Evolutionary conservation across 2,888 invertebrate species (phyloP).

Genomic region (Seira musarum): DNA sequence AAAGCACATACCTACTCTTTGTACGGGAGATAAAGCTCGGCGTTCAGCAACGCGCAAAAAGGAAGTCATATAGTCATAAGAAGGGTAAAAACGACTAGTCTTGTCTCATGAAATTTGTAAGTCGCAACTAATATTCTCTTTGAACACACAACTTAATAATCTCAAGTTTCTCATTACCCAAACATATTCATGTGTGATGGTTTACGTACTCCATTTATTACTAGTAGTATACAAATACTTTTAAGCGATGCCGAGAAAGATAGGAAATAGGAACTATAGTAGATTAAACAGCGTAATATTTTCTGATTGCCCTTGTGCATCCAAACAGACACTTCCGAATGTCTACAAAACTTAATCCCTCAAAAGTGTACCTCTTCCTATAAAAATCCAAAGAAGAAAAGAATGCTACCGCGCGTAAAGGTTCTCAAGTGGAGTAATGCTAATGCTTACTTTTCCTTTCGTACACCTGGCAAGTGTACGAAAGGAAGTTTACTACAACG

Average conservation of each 20-base stretch:
- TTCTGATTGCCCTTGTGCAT: conserved; percentile 18
- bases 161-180: conserved; percentile 53
- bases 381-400: neutral
- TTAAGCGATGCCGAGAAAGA: too few relatives aligned
- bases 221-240: neutral
- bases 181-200: neutral
- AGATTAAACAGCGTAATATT: conserved; percentile 37
- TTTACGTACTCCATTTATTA: conserved; percentile 19
- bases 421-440: neutral
- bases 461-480: too few relatives aligned
- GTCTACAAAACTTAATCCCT: neutral
- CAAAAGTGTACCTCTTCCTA: neutral
- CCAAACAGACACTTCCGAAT: neutral
- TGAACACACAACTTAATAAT: conserved; percentile 49
- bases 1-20: neutral
- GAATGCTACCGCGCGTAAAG: neutral
- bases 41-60: neutral
- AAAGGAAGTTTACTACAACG: too few relatives aligned
- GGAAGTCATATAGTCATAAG: too few relatives aligned
- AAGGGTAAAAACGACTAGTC: neutral
- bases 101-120: conserved; percentile 52
- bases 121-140: conserved; percentile 40
- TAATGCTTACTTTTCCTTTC: neutral
- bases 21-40: neutral
- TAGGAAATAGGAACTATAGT: conserved; percentile 16